Evolutionary conservation across 2,888 invertebrate species (phyloP), one percentile per base, ranked within the genome.

Genomic region (Aethes cnicana): DNA sequence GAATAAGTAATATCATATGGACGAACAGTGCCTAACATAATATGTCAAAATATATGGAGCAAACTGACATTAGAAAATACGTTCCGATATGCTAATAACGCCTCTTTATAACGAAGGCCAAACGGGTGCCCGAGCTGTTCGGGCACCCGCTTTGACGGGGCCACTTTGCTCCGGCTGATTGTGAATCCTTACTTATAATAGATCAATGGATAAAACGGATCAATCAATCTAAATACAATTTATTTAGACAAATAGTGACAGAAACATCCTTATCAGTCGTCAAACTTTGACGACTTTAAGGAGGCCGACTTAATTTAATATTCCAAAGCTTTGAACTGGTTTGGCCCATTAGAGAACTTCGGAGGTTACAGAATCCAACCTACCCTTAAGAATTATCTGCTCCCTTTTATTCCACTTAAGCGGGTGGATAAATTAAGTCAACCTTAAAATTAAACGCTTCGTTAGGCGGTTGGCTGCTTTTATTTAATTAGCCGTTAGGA

Each of bases 391-490:
- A 52, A 44, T 50, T 39, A 46, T 46, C 32, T 43, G 43, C 25
- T 48, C 39, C 47, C 46, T 11, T 52, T 39, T 42, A 33, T 49
- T 52, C 18, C 32, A 37, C 32, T 52, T 46, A 39, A 44, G 26
- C 39, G 43, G 33, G 41, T 21, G 16, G 32, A 9, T 25, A 46
- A 52, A 46, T 52, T 39, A 52, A 52, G 39, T 32, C 44, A 46
- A 37, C 44, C 44, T 46, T 39, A 39, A 44, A 42, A 33, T 46
- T 39, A 33, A 36, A 46, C 32, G 52, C 37, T 52, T 52, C 46
- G 52, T 46, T 39, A 52, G 20, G 12, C 26, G 52, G 23, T 39
- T n/a, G n/a, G n/a, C n/a, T n/a, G n/a, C n/a, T n/a, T 41, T 52
- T 33, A 46, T 39, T 52, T 39, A 52, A 46, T 52, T 52, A 52